Percentiles rank a stretch among this genome's conserved stretches.
phyloP scores from a whole-genome alignment of 2,797 vertebrate species.

The Sphaeramia orbicularis region DNA sequence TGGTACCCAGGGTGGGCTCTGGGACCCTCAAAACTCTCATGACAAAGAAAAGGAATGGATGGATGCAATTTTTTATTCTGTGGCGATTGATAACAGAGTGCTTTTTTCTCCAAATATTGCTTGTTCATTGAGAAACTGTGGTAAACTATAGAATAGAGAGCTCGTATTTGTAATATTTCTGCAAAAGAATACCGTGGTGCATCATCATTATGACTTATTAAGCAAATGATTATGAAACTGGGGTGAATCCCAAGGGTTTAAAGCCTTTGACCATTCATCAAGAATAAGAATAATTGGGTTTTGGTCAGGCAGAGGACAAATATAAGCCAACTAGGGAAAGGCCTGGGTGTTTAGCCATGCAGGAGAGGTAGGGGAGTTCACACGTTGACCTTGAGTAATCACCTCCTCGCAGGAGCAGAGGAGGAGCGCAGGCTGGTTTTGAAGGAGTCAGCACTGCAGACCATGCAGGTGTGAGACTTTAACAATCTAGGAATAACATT shows the following conservation, averaged over 20 bases:
- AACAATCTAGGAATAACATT: conserved; percentile 9
- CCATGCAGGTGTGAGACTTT: conserved; percentile 36
- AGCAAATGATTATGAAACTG: conserved; percentile 40
- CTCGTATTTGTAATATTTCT: neutral
- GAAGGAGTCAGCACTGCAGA: conserved; percentile 66
- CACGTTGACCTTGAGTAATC: conserved; percentile 75
- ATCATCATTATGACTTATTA: conserved; percentile 20
- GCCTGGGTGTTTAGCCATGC: conserved; percentile 69
- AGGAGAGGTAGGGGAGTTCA: conserved; percentile 42
- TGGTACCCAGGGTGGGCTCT: too few species aligned
- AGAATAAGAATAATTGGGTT: conserved; percentile 65
- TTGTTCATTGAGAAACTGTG: too few species aligned
- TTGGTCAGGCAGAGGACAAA: conserved; percentile 42
- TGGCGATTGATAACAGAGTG: too few species aligned
- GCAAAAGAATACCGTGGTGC: conserved; percentile 8
- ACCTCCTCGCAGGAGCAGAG: conserved; percentile 43
- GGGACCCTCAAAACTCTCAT: too few species aligned
- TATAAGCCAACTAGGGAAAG: conserved; percentile 41
- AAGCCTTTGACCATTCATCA: conserved; percentile 49
- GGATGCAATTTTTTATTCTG: too few species aligned
- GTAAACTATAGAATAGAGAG: too few species aligned
- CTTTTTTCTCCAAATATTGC: too few species aligned
- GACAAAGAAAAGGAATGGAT: too few species aligned
- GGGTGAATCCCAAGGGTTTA: conserved; percentile 7
- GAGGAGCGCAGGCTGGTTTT: conserved; percentile 38